Base-by-base conservation (phyloP, 2,888 invertebrate species). In the Caenorhabditis sulstoni region DNA sequence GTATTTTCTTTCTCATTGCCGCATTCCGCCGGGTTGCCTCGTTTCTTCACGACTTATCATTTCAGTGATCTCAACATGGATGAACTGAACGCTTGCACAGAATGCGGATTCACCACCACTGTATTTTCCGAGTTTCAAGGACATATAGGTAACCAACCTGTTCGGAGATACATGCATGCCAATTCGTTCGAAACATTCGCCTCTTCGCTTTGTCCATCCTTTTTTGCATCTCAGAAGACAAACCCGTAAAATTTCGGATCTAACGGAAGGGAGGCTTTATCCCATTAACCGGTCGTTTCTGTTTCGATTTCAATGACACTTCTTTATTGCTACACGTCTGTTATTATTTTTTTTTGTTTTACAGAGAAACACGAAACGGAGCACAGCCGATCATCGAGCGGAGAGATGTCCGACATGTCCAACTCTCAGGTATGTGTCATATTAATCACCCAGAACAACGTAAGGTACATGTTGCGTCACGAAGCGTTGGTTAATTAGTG, bases 51-150 rank as follows among this genome's bases (percentile, higher is more conserved):
- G 29, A 29, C 65, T 65, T 77, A 77, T 77, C 70, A 70, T 65
- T 70, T 77, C 53, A 77, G 77, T 58, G 59, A 77, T 77, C 66
- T 71, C 71, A 61, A 74, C 74, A 85, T 86, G 87, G 85, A 83
- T 65, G 82, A 85, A 65, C 74, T 80, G 68, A 86, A 86, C 77
- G 85, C 87, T 52, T 89, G 89, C 71, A 84, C 86, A 44, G 85
- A 87, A 74, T 89, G 89, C 76, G 89, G 89, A 71, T 89, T 81
- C 79, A 89, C 88, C 35, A 87, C 88, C 20, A 83, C 77, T 39
- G 81, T 86, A 71, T 80, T 86, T 49, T 66, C 62, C 44, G 85
- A 84, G 50, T 89, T 89, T 81, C 82, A 85, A 45, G 62, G 73
- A 62, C 89, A 89, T 71, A 84, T 89, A 55, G 87, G 87, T 73